Base-by-base conservation (phyloP, 2,888 invertebrate genomes). In the Himalopsyche anomala region DNA sequence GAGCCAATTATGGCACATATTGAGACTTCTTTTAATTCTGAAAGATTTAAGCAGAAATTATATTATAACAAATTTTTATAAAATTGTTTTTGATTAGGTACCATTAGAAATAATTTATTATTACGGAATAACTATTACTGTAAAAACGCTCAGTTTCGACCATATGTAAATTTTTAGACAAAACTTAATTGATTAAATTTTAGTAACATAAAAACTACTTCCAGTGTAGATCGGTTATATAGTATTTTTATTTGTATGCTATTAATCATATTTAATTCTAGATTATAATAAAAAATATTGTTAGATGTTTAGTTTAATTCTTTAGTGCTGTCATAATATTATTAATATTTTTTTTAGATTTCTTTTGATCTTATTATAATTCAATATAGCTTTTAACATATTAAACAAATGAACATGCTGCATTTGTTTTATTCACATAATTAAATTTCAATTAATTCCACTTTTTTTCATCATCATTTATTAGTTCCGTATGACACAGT, bases 211-310 rank as follows among this genome's bases (percentile, higher is more conserved):
- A 74, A 28, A 74, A 36, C 74, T 74, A 38, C 36, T 74, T 74
- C 74, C 36, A 74, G 2, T 19, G 5, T 74, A 38, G 38, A 5
- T 36, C 38, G 38, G 38, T 36, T 74, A 62, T 11, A 19, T 74
- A 74, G 5, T 74, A 74, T 74, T 74, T 74, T 74, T 36, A 74
- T 74, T 74, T 74, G 36, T 74, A 74, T 74, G 74, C 74, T 74
- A 74, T 12, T 74, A 36, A 74, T 74, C 19, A 74, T 36, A 38
- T 36, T 19, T 36, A 74, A 74, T 74, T 74, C 38, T 74, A 74
- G 74, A 74, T 74, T 36, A 69, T 28, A 4, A 69, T 69, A 9
- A 69, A 8, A 69, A 36, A 4, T 69, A 74, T 74, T 38, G 15
- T 28, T 74, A 74, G 74, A 36, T 74, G 74, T 74, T 74, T 74